A percentile compares a stretch with the other conserved stretches of the same genome.
Evolutionary conservation across 2,888 invertebrate species (phyloP).

Genomic region (Litoditis marina): DNA sequence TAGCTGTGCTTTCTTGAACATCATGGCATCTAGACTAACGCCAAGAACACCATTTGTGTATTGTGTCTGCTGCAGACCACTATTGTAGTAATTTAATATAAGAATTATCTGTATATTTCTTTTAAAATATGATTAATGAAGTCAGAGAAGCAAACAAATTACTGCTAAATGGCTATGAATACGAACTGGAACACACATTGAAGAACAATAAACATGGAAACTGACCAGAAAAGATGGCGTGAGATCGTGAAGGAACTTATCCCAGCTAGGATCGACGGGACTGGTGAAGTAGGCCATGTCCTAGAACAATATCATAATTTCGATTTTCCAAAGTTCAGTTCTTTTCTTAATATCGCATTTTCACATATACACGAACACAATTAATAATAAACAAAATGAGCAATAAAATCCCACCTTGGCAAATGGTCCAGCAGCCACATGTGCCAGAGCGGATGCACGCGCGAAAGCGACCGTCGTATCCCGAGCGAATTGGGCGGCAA

Average conservation of each 20-base stretch:
- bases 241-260: conserved; percentile 47
- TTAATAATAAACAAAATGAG: neutral
- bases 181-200: no score
- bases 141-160: no score
- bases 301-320: conserved; percentile 6
- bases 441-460: conserved; percentile 45
- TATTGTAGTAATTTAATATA: no score
- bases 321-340: no score
- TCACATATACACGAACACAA: no score
- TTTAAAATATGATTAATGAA: neutral
- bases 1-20: no score
- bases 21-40: no score
- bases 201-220: neutral
- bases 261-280: conserved; percentile 54
- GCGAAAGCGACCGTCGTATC: conserved; percentile 54
- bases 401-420: conserved; percentile 14
- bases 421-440: conserved; percentile 29
- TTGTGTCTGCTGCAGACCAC: no score
- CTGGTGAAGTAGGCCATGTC: conserved; percentile 47
- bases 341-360: no score
- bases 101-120: no score
- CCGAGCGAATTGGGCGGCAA: conserved; percentile 46
- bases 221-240: conserved; percentile 57
- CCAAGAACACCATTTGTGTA: no score
- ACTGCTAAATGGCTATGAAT: no score